Percentiles rank a stretch among this genome's conserved stretches.
These are phyloP conservation scores for Microplitis mediator DNA, from an alignment of 1,140 invertebrate genomes.

Conservation along the genomic window DNA sequence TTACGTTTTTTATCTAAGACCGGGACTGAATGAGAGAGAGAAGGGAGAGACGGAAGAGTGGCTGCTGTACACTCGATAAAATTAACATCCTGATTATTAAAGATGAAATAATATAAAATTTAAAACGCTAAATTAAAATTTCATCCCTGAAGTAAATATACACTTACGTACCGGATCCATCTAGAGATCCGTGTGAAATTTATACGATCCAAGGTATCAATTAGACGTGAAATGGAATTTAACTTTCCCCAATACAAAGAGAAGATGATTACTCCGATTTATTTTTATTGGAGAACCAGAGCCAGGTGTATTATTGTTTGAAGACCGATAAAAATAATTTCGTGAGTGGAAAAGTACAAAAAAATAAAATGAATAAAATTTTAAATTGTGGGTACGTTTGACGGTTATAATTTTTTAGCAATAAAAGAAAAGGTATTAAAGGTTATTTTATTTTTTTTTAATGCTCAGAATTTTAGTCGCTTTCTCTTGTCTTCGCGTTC, in stretches of 20 bases:
- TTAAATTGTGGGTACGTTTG: no score
- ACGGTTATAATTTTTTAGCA: no score
- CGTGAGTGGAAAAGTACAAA: not conserved
- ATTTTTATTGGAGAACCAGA: not conserved
- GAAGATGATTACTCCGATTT: not conserved
- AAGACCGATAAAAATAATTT: not conserved
- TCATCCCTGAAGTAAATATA: not conserved
- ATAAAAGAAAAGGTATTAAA: not conserved
- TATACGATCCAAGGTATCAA: constrained; percentile 17
- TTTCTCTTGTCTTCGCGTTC: not conserved
- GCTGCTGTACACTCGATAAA: no score
- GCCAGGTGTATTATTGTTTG: not conserved
- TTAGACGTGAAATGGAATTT: constrained; percentile 22
- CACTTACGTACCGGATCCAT: not conserved
- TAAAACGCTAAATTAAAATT: no score
- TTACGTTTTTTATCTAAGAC: no score
- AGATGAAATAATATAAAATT: no score
- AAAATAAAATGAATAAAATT: no score
- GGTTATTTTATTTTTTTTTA: not conserved
- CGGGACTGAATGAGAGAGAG: no score
- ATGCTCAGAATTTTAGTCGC: not conserved
- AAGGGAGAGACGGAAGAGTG: no score
- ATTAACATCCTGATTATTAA: no score
- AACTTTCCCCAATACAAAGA: constrained; percentile 17
- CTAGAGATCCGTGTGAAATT: not conserved